A percentile compares a stretch with the other conserved stretches of the same genome.
phyloP scores from a whole-genome alignment of 1,140 invertebrate genomes.

The Laupala kohalensis region DNA sequence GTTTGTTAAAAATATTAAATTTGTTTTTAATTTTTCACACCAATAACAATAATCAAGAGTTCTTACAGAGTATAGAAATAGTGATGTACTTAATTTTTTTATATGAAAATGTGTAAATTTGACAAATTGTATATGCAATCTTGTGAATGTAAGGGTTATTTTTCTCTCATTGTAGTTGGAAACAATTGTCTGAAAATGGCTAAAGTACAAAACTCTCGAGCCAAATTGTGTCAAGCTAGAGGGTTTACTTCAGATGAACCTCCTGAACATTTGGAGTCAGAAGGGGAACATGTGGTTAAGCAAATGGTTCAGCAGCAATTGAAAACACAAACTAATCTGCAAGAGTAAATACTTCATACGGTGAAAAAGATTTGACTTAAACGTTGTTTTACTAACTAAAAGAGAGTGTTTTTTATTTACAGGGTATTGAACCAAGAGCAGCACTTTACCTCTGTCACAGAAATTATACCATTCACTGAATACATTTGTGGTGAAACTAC shows the following conservation, averaged over 20 bases:
- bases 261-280: slow-evolving; percentile 17
- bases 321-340: slow-evolving; percentile 19
- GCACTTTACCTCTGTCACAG: background rate
- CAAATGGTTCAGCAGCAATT: slow-evolving; percentile 22
- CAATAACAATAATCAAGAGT: no score
- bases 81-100: no score
- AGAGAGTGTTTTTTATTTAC: background rate
- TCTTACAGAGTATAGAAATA: no score
- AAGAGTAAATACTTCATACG: slow-evolving; percentile 19
- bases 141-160: no score
- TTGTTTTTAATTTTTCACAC: no score
- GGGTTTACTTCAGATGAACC: slow-evolving; percentile 10
- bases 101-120: no score
- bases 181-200: slow-evolving; percentile 8
- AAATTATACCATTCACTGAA: background rate
- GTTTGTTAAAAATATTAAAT: no score
- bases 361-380: no score
- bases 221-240: slow-evolving; percentile 4
- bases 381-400: no score
- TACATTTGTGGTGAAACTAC: background rate
- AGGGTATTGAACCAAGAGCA: background rate
- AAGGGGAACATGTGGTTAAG: slow-evolving; percentile 23
- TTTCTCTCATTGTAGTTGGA: no score
- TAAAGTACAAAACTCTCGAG: slow-evolving; percentile 6
- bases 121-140: no score